phyloP scores from a whole-genome alignment of 1,140 invertebrate genomes.

The Trichoplusia ni region DNA sequence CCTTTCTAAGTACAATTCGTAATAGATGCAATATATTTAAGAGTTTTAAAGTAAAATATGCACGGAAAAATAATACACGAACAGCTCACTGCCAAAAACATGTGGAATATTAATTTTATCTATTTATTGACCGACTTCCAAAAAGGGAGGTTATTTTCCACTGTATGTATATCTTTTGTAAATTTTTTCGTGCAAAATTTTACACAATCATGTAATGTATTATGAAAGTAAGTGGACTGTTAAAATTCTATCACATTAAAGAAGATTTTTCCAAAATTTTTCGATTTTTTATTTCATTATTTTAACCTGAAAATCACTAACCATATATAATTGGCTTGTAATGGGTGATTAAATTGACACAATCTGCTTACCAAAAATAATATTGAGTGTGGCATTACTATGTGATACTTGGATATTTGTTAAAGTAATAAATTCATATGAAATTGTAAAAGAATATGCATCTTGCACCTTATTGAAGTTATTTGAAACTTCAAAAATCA shows the following conservation, averaged over 20 bases:
- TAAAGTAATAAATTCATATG: no score
- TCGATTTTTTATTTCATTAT: slow-evolving; percentile 57
- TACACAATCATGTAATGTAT: slow-evolving; percentile 16
- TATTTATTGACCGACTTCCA: no score
- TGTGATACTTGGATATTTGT: no score
- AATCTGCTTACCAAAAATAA: slow-evolving; percentile 68
- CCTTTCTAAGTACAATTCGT: slow-evolving; percentile 52
- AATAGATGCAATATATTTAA: slow-evolving; percentile 33
- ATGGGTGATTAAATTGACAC: slow-evolving; percentile 71
- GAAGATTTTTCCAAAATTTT: slow-evolving; percentile 52
- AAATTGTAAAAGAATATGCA: no score
- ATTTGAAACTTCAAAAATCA: no score
- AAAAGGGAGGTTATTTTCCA: no score
- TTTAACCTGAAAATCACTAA: slow-evolving; percentile 39
- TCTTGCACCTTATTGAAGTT: no score
- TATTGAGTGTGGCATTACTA: slow-evolving; percentile 43
- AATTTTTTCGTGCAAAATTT: slow-evolving; percentile 17
- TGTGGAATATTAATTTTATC: neutral
- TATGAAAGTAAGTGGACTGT: slow-evolving; percentile 72
- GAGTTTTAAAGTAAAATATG: slow-evolving; percentile 23
- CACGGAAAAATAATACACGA: slow-evolving; percentile 16
- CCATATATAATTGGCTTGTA: slow-evolving; percentile 39
- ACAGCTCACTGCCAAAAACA: slow-evolving; percentile 2
- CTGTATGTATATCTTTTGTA: no score
- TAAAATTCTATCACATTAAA: slow-evolving; percentile 75